phyloP scores from a whole-genome alignment of 1,140 invertebrate species.

The Drosophila truncata region DNA sequence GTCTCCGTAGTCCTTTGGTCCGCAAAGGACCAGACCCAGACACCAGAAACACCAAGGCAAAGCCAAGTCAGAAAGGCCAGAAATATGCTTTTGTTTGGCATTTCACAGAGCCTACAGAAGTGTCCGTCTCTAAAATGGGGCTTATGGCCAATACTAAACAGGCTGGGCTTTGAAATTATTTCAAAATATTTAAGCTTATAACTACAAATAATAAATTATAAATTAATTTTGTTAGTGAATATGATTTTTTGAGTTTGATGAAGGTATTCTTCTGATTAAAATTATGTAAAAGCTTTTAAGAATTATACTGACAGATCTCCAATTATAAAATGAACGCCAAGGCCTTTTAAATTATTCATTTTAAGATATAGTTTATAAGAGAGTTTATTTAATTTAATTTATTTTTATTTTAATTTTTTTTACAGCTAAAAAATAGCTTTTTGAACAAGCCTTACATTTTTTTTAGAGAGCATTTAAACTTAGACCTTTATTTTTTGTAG shows the following conservation, averaged over 20 bases:
- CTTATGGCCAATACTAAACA: constrained; percentile 1
- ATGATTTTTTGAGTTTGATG: neutral
- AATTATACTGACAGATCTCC: neutral
- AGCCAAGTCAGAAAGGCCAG: constrained; percentile 65
- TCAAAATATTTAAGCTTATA: neutral
- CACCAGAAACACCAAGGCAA: constrained; percentile 38
- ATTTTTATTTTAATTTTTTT: neutral
- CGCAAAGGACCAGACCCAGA: constrained; percentile 4
- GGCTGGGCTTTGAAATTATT: neutral
- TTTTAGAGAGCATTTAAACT: constrained; percentile 47
- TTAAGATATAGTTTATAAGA: neutral
- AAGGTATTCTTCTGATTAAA: neutral
- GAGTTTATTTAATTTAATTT: no score
- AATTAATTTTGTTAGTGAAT: neutral
- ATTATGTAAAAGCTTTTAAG: neutral
- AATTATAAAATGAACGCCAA: neutral
- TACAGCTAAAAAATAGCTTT: no score
- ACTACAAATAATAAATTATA: neutral
- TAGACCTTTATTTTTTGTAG: constrained; percentile 16
- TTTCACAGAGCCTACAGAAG: constrained; percentile 44
- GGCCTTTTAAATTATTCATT: neutral
- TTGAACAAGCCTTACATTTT: neutral
- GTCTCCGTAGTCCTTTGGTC: neutral
- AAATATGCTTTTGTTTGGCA: constrained; percentile 82
- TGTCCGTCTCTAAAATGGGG: neutral